These are phyloP conservation scores for Dynastes hyllus DNA, from an alignment of 2,888 invertebrate genomes.

Conservation along the genomic window DNA sequence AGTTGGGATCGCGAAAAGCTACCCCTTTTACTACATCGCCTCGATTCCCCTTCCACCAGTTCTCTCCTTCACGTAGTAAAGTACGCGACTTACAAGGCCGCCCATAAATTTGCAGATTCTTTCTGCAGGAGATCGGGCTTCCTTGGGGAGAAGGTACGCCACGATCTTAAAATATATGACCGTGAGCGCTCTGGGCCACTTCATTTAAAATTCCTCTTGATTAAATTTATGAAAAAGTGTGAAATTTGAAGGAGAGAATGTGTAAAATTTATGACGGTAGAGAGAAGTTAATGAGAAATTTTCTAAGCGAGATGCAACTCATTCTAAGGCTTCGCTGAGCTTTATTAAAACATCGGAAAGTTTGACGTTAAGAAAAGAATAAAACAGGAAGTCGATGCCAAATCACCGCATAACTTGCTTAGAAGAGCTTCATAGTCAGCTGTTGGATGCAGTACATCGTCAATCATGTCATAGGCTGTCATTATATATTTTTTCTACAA, in stretches of 20 bases:
- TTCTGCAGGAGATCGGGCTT: neutral
- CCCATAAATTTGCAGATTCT: conserved; percentile 43
- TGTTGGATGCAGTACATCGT: too few species aligned
- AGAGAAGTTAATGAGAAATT: conserved; percentile 2
- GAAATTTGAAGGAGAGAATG: neutral
- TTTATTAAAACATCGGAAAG: too few species aligned
- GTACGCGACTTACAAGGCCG: conserved; percentile 28
- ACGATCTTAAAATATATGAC: conserved; percentile 21
- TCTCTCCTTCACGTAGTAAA: conserved; percentile 8
- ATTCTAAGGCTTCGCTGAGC: too few species aligned
- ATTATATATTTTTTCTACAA: too few species aligned
- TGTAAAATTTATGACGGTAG: conserved; percentile 5
- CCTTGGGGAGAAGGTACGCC: neutral
- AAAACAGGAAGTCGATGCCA: too few species aligned
- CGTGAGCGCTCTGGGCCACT: conserved; percentile 18
- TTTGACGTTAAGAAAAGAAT: too few species aligned
- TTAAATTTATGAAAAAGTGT: conserved; percentile 46
- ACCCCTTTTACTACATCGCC: neutral
- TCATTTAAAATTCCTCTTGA: conserved; percentile 40
- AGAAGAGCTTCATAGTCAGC: too few species aligned
- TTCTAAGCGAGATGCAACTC: neutral
- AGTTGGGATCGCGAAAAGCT: conserved; percentile 15
- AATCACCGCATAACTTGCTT: too few species aligned
- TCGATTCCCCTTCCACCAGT: neutral
- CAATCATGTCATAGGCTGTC: too few species aligned